These are phyloP conservation scores for Anas bahamensis DNA, from an alignment of 2,797 vertebrate species.

Conservation along the genomic window DNA sequence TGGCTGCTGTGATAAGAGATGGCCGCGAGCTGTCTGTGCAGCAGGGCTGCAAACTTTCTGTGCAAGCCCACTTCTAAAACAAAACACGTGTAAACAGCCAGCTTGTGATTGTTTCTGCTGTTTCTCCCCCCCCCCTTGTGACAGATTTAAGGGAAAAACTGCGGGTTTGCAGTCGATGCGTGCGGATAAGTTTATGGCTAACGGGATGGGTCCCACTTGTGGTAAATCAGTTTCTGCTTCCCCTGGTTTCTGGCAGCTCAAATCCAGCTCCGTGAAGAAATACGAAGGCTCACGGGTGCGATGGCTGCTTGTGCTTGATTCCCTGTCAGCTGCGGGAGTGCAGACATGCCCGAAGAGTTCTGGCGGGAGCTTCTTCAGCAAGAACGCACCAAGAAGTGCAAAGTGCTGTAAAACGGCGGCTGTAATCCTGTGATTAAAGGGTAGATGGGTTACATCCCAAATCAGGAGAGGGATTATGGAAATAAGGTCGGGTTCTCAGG, in stretches of 20 bases:
- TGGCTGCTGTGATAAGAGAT: slow-evolving; percentile 70
- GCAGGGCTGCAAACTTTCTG: slow-evolving; percentile 28
- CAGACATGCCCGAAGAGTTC: neutral
- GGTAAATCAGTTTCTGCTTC: neutral
- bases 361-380: neutral
- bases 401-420: neutral
- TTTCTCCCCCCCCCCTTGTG: slow-evolving; percentile 51
- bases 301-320: neutral
- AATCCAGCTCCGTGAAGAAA: slow-evolving; percentile 13
- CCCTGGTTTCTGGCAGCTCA: neutral
- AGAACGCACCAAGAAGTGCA: neutral
- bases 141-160: slow-evolving; percentile 64
- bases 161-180: slow-evolving; percentile 36
- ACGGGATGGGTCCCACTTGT: neutral
- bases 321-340: neutral
- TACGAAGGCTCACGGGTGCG: rapidly evolving
- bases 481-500: neutral
- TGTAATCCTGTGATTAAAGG: neutral
- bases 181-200: slow-evolving; percentile 12
- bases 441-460: neutral
- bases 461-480: neutral
- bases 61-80: slow-evolving; percentile 62
- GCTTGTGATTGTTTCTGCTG: slow-evolving; percentile 39
- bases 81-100: slow-evolving; percentile 63
- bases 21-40: slow-evolving; percentile 36